phyloP scores from a whole-genome alignment of 2,113 vertebrate genomes.

The Phyllostomus hastatus region DNA sequence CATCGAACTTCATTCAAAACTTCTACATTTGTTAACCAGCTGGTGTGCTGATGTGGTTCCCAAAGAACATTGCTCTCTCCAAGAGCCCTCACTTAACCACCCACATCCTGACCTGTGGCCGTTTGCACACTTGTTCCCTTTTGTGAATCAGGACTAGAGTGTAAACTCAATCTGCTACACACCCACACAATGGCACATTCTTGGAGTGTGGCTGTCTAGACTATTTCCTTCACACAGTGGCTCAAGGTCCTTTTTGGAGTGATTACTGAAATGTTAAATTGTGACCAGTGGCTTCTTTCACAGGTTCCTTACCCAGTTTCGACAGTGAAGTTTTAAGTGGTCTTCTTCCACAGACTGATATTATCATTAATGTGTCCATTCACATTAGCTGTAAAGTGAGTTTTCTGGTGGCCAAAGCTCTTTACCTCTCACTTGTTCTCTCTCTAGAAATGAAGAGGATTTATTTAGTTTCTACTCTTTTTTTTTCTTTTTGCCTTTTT shows the following conservation, averaged over 20 bases:
- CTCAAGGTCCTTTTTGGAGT: slow-evolving; percentile 59
- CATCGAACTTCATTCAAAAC: slow-evolving; percentile 55
- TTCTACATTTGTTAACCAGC: slow-evolving; percentile 46
- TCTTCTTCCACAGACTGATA: background rate
- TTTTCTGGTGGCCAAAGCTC: background rate
- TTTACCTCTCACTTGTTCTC: slow-evolving; percentile 10
- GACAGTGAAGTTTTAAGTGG: background rate
- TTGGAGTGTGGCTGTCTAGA: slow-evolving; percentile 75
- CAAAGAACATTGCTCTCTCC: slow-evolving; percentile 40
- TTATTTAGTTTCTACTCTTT: background rate
- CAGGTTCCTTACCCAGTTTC: background rate
- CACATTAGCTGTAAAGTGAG: background rate
- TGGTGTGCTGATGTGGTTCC: slow-evolving; percentile 34
- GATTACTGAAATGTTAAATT: slow-evolving; percentile 58
- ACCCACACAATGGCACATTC: slow-evolving; percentile 56
- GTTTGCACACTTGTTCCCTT: slow-evolving; percentile 50
- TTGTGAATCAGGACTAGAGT: slow-evolving; percentile 42
- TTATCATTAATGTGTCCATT: background rate
- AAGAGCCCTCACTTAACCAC: slow-evolving; percentile 30
- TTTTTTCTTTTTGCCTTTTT: background rate
- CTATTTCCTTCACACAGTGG: slow-evolving; percentile 73
- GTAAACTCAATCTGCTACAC: slow-evolving; percentile 46
- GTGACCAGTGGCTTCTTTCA: slow-evolving; percentile 43
- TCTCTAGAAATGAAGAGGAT: background rate
- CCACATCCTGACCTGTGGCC: slow-evolving; percentile 44